phyloP scores from a whole-genome alignment of 2,797 vertebrate genomes.

The Acipenser oxyrinchus region DNA sequence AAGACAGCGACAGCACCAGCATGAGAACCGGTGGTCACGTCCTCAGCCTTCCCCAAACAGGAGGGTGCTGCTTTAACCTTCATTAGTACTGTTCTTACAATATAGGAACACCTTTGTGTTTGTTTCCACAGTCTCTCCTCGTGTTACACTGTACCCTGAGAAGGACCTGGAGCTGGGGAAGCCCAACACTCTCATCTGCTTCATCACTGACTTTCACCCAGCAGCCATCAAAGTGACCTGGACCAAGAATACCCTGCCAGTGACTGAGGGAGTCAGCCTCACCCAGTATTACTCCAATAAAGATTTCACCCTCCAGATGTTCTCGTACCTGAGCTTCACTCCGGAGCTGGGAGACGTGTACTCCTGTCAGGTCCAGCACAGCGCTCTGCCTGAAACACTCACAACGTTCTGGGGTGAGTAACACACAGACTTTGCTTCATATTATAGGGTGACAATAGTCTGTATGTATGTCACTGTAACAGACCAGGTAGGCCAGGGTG shows the following conservation, averaged over 20 bases:
- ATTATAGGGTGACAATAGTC: too few species aligned
- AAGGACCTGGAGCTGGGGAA: constrained; percentile 37
- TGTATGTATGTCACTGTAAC: too few species aligned
- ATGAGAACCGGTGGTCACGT: too few species aligned
- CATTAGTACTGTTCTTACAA: too few species aligned
- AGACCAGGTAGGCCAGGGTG: too few species aligned
- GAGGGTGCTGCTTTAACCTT: too few species aligned
- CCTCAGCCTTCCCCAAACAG: too few species aligned
- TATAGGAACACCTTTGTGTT: neutral
- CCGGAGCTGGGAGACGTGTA: constrained; percentile 51
- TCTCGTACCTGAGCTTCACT: constrained; percentile 56
- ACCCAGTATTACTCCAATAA: constrained; percentile 32
- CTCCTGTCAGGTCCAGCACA: constrained; percentile 53
- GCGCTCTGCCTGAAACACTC: constrained; percentile 31
- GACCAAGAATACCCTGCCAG: constrained; percentile 28
- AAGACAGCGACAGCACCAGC: too few species aligned
- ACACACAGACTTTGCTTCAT: too few species aligned
- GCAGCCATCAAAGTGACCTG: constrained; percentile 49
- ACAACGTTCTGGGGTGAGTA: constrained; percentile 54
- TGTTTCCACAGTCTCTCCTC: constrained; percentile 30
- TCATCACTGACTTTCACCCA: constrained; percentile 56
- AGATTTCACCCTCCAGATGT: constrained; percentile 46
- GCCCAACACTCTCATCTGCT: constrained; percentile 60
- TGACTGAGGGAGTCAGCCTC: constrained; percentile 30
- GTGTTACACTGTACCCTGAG: constrained; percentile 32